phyloP scores from a whole-genome alignment of 2,797 vertebrate genomes.

The Megalops cyprinoides region DNA sequence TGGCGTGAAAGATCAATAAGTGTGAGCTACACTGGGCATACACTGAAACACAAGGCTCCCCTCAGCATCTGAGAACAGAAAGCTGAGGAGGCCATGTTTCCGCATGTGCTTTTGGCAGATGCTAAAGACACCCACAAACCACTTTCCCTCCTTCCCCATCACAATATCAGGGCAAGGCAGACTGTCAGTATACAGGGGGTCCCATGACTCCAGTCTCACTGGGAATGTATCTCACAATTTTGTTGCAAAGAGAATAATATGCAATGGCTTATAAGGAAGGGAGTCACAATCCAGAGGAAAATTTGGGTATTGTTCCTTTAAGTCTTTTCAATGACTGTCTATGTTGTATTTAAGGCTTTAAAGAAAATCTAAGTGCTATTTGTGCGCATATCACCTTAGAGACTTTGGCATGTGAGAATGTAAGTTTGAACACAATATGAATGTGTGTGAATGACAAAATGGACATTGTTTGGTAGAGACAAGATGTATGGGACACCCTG shows the following conservation, averaged over 20 bases:
- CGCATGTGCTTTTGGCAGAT: neutral
- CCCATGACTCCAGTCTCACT: neutral
- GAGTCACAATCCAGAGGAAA: neutral
- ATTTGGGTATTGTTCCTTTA: neutral
- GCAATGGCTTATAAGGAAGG: neutral
- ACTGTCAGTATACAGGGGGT: neutral
- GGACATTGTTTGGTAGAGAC: no score
- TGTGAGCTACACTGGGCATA: neutral
- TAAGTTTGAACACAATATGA: no score
- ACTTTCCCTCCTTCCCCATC: neutral
- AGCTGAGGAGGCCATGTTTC: neutral
- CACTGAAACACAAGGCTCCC: no score
- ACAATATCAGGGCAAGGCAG: neutral
- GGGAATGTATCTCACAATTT: neutral
- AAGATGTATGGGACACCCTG: no score
- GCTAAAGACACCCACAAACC: neutral
- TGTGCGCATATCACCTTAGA: neutral
- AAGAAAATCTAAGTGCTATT: neutral
- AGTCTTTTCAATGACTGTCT: neutral
- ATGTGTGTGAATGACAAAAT: neutral
- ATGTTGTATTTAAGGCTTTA: neutral
- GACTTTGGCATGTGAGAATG: neutral
- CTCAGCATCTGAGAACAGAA: neutral
- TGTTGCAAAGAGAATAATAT: neutral
- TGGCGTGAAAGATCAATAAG: neutral